Evolutionary conservation across 2,113 vertebrate species (phyloP).

Genomic region (Podarcis raffonei): DNA sequence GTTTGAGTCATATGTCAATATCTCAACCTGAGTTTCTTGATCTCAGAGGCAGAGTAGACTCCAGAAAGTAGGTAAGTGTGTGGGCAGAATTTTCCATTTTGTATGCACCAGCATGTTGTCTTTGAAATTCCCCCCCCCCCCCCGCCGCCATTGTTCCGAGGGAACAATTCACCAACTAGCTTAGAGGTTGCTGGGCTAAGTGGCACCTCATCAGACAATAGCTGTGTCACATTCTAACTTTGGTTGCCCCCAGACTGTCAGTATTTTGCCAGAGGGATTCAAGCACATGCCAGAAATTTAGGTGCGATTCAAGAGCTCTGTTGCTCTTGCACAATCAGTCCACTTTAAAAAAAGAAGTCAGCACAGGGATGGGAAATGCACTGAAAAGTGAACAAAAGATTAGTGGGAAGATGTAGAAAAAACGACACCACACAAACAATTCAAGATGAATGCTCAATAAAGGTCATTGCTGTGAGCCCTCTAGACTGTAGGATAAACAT

Average conservation of each 20-base stretch:
- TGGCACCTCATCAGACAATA: neutral
- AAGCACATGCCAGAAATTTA: too few species aligned
- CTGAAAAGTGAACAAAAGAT: too few species aligned
- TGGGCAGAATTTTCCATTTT: constrained; percentile 31
- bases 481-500: neutral
- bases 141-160: neutral
- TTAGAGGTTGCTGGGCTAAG: neutral
- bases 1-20: constrained; percentile 35
- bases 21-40: constrained; percentile 54
- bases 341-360: too few species aligned
- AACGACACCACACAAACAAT: too few species aligned
- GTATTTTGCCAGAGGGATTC: too few species aligned
- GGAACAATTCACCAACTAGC: neutral
- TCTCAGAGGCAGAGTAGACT: constrained; percentile 51
- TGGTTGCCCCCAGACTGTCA: neutral
- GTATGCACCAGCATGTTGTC: neutral
- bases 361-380: too few species aligned
- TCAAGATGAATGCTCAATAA: too few species aligned
- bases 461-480: neutral
- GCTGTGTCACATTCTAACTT: neutral
- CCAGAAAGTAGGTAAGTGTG: constrained; percentile 38
- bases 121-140: constrained; percentile 20
- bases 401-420: too few species aligned
- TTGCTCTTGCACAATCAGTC: too few species aligned
- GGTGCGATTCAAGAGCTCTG: too few species aligned